Conservation (phyloP, 2,888 invertebrate genomes). For the Drosophila neonasuta region DNA sequence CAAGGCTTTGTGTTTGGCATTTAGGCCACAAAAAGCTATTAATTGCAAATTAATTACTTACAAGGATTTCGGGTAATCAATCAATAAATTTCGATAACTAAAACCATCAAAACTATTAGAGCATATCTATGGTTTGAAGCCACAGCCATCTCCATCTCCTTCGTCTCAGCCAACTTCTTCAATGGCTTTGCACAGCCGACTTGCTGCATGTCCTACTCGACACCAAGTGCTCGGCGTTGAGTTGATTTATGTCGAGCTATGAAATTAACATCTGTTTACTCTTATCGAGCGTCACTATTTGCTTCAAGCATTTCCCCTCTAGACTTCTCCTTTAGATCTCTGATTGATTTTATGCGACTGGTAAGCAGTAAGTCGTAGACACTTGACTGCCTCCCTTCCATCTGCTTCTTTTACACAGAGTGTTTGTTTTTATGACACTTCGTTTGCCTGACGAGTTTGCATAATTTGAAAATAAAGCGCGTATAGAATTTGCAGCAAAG, state of each 20-base stretch:
- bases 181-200: constrained; percentile 1
- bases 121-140: background rate
- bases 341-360: constrained; percentile 75
- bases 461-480: constrained; percentile 60
- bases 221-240: background rate
- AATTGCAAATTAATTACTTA: constrained; percentile 38
- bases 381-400: constrained; percentile 16
- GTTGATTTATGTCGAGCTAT: constrained; percentile 61
- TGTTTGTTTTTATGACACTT: constrained; percentile 69
- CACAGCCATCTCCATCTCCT: background rate
- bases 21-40: constrained; percentile 19
- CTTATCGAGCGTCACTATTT: constrained; percentile 70
- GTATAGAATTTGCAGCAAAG: constrained; percentile 55
- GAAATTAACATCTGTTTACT: constrained; percentile 67
- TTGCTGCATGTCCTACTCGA: constrained; percentile 13
- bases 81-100: constrained; percentile 29
- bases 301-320: constrained; percentile 47
- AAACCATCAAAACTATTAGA: constrained; percentile 3
- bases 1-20: constrained; percentile 28
- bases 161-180: background rate
- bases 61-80: constrained; percentile 20
- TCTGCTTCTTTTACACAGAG: constrained; percentile 5
- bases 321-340: constrained; percentile 31
- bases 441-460: constrained; percentile 45
- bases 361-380: constrained; percentile 51